These are phyloP conservation scores for Melanotaenia nigrans DNA, from an alignment of 2,797 vertebrate species.

Conservation along the genomic window DNA sequence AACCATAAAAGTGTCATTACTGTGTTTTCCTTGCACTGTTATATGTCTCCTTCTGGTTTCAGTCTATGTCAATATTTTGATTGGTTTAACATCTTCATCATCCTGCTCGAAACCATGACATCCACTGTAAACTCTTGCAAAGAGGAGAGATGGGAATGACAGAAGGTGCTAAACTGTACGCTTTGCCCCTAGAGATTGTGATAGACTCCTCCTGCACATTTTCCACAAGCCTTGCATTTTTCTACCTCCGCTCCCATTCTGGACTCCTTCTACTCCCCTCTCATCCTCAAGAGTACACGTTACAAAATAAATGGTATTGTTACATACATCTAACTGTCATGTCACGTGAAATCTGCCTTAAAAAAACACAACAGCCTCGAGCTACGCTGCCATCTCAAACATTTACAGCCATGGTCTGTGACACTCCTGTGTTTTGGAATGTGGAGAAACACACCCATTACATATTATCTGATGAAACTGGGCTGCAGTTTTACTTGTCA, in stretches of 20 bases:
- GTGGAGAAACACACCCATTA: not conserved
- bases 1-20: not conserved
- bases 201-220: not conserved
- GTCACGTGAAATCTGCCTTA: not conserved
- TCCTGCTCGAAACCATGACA: not conserved
- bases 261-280: not conserved
- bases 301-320: not conserved
- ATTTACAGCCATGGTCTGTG: not conserved
- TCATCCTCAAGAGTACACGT: not conserved
- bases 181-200: not conserved
- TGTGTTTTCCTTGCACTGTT: not conserved
- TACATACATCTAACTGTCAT: not conserved
- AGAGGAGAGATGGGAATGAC: not conserved
- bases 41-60: not conserved
- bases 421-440: not conserved
- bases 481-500: not conserved
- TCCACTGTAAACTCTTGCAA: not conserved
- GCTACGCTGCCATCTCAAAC: not conserved
- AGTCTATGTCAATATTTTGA: too few relatives aligned
- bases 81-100: not conserved
- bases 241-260: not conserved
- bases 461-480: not conserved
- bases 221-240: not conserved
- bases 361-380: not conserved
- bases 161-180: not conserved